Base-by-base conservation (phyloP, 2,888 invertebrate species). In the Apoda limacodes region DNA sequence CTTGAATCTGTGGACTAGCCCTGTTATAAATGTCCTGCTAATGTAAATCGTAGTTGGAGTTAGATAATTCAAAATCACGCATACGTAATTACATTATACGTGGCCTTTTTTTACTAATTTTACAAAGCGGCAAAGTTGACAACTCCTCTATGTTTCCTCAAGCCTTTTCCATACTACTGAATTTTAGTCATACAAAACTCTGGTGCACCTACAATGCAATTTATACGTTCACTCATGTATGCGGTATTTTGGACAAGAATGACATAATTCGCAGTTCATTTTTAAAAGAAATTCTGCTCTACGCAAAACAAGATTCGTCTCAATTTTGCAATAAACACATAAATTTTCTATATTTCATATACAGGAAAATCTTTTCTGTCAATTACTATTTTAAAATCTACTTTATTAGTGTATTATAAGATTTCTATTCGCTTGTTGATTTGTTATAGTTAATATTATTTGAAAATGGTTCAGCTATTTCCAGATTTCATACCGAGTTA, bases 171-270 rank as follows among this genome's bases (percentile, higher is more conserved):
- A 52, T 39, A 45, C 5, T 34, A 45, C 17, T 25, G 34, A 57
- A 63, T 63, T 71, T 64, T 61, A 58, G 53, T 57, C 55, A 47
- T 60, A 68, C 64, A 64, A 70, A 70, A 75, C 67, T 70, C 58
- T 64, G 62, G 66, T 67, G 71, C 68, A 69, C 62, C 64, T 66
- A 70, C 65, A 68, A 64, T 63, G 59, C 62, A 62, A 56, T 66
- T 65, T 66, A 62, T 67, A 58, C 64, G 60, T 64, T 53, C n/a
- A 54, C 60, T 62, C 57, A n/a, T 68, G 67, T 66, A 62, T 72
- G 67, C 70, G 69, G n/a, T n/a, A n/a, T n/a, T n/a, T 17, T 6
- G 17, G 17, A 17, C 26, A 21, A 13, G 12, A 28, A 9, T 7
- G 7, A 7, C 5, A 28, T 19, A 20, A 13, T 10, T 9, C 17